Percentiles rank a stretch among this genome's conserved stretches.
Conservation (phyloP, 2,888 invertebrate genomes). For the Neoitamus cyanurus region DNA sequence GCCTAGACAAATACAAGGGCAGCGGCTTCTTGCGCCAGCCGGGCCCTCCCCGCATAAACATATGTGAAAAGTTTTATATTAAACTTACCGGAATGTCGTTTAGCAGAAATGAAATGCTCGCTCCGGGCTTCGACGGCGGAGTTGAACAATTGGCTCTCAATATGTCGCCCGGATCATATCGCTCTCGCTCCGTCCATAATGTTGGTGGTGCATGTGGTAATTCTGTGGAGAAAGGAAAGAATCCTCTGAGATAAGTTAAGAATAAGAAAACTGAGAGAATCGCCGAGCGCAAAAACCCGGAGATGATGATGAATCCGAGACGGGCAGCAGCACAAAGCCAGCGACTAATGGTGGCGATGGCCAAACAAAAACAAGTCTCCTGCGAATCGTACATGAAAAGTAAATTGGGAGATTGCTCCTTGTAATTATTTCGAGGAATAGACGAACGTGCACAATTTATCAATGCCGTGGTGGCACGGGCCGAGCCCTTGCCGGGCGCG, state of each 20-base stretch:
- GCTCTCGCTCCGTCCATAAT: slow-evolving; percentile 75
- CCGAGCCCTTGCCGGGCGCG: background rate
- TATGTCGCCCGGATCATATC: slow-evolving; percentile 77
- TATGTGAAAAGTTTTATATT: slow-evolving; percentile 42
- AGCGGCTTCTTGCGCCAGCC: background rate
- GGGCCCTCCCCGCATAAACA: background rate
- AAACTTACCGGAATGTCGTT: slow-evolving; percentile 77
- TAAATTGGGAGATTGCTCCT: slow-evolving; percentile 35
- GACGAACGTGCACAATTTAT: slow-evolving; percentile 37
- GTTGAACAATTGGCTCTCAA: slow-evolving; percentile 79
- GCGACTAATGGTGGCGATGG: background rate
- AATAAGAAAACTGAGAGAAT: slow-evolving; percentile 57
- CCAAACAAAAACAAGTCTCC: background rate
- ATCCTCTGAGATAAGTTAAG: no score
- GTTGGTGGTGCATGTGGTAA: slow-evolving; percentile 73
- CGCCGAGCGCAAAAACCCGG: background rate
- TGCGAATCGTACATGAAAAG: slow-evolving; percentile 30
- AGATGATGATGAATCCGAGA: background rate
- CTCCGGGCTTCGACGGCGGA: slow-evolving; percentile 76
- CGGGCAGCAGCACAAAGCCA: background rate
- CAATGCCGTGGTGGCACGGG: background rate
- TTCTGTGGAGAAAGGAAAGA: slow-evolving; percentile 49
- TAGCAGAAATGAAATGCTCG: slow-evolving; percentile 75
- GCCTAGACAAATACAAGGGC: no score
- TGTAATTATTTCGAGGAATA: slow-evolving; percentile 35